Base-by-base conservation (phyloP, 2,888 invertebrate genomes). In the Acanthosepion pharaonis region DNA sequence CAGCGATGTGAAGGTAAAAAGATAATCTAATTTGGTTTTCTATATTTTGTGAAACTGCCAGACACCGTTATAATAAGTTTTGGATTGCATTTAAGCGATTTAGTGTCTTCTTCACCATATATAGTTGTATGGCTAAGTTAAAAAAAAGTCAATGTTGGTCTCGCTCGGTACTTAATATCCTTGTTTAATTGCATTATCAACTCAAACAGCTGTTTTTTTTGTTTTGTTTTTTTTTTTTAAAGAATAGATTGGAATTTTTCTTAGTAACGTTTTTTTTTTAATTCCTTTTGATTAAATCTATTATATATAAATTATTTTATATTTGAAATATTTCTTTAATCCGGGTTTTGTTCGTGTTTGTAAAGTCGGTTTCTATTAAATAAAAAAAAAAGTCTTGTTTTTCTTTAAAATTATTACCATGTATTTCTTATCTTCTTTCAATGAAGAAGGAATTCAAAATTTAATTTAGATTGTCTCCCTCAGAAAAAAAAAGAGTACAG, bases 1-100 rank as follows among this genome's bases (percentile, higher is more conserved):
- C 20, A 64, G 55, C 28, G 94, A 94, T 23, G 59, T 42, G 23
- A 94, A 94, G 59, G 94, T 94, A 55, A 42, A 11, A 23, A 93
- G n/a, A 78, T n/a, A 78, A 15, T n/a, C 0, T 78, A 78, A 11
- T 78, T 78, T 78, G 3, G 5, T 33, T 78, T 78, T 5, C n/a
- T 78, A 78, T n/a, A n/a, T 15, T 78, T 78, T 78, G n/a, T n/a
- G n/a, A 78, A n/a, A 33, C n/a, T 11, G 33, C 9, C n/a, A 78
- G n/a, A n/a, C 33, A 15, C 78, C n/a, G 4, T 78, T 78, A 15
- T n/a, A 78, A 11, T 5, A 1, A 18, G n/a, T n/a, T n/a, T 11
- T 78, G 20, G 15, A 15, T 33, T 11, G 33, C 11, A n/a, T n/a
- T 11, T 18, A n/a, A n/a, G 11, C 11, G 33, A n/a, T n/a, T 9